Evolutionary conservation across 1,140 invertebrate species (phyloP).

Genomic region (Adoxophyes honmai): DNA sequence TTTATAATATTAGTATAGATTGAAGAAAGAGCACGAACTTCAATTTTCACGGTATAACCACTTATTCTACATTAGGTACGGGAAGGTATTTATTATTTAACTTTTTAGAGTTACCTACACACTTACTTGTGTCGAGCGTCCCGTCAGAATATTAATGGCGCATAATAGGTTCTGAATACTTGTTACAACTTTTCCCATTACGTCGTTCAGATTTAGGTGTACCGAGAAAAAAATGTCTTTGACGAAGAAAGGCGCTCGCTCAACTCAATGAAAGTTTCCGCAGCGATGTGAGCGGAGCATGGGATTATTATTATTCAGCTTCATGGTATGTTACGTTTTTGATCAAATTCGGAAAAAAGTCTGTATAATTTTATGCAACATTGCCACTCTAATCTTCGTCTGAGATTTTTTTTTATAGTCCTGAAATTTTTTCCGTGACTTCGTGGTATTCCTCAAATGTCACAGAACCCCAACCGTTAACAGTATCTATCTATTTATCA

Average conservation of each 20-base stretch:
- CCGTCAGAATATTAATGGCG: slow-evolving; percentile 69
- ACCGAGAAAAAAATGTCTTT: slow-evolving; percentile 55
- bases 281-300: background rate
- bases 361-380: too few species aligned
- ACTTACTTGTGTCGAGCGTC: slow-evolving; percentile 39
- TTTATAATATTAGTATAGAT: too few species aligned
- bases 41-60: too few species aligned
- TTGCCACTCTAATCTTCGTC: too few species aligned
- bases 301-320: background rate
- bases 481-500: too few species aligned
- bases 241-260: slow-evolving; percentile 30
- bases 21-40: too few species aligned
- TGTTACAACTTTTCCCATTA: slow-evolving; percentile 76
- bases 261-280: slow-evolving; percentile 14
- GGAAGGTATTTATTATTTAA: slow-evolving; percentile 35
- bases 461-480: too few species aligned
- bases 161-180: slow-evolving; percentile 70
- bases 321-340: slow-evolving; percentile 6
- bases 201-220: slow-evolving; percentile 48
- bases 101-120: slow-evolving; percentile 61
- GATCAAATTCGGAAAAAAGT: too few species aligned
- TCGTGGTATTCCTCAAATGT: too few species aligned
- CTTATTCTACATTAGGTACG: too few species aligned
- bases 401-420: too few species aligned
- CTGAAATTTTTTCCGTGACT: too few species aligned